Evolutionary conservation across 2,888 invertebrate genomes (phyloP).

Genomic region (Heliconius aoede): DNA sequence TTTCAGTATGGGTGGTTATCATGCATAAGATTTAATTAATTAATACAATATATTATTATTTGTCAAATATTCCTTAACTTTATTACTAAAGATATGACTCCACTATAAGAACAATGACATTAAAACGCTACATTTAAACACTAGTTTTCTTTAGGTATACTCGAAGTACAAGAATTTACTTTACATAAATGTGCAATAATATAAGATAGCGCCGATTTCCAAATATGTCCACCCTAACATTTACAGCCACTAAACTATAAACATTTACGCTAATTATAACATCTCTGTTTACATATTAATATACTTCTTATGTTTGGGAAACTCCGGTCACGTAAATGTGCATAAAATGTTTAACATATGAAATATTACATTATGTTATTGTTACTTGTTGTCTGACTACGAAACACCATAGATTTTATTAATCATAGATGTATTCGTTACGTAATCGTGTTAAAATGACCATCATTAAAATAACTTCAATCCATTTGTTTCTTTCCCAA

Average conservation of each 20-base stretch:
- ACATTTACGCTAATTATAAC: constrained; percentile 59
- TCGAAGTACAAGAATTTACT: neutral
- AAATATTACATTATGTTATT: neutral
- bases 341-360: neutral
- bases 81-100: too few species aligned
- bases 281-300: constrained; percentile 58
- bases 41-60: too few species aligned
- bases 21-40: too few species aligned
- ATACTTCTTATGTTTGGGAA: constrained; percentile 45
- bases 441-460: too few species aligned
- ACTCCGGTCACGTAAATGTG: constrained; percentile 50
- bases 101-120: constrained; percentile 2
- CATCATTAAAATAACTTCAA: too few species aligned
- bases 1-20: too few species aligned
- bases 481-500: too few species aligned
- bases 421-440: too few species aligned
- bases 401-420: too few species aligned
- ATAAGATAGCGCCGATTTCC: constrained; percentile 38
- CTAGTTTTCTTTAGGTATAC: constrained; percentile 1
- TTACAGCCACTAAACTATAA: constrained; percentile 59
- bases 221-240: constrained; percentile 46
- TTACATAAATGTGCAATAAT: constrained; percentile 15
- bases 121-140: neutral
- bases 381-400: too few species aligned
- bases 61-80: too few species aligned